Base-by-base conservation (phyloP, 2,888 invertebrate species). In the Amphiduros pacificus region DNA sequence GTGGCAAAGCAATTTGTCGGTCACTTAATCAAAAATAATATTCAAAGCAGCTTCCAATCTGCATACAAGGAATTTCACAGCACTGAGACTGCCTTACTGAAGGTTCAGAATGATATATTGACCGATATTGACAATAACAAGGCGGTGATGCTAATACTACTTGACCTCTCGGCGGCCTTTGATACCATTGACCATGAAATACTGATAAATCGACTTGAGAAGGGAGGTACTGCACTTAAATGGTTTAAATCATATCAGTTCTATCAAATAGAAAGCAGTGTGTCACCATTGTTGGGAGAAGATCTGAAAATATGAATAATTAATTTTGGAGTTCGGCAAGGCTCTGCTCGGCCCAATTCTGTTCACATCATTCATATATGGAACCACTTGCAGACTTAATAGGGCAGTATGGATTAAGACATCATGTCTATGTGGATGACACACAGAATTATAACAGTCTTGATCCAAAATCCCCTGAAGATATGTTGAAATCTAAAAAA, bases 101-200 rank as follows among this genome's bases (percentile, higher is more conserved):
- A 22, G 22, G 44, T 44, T n/a, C 44, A 44, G n/a, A 44, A 44
- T 44, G 44, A 44, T n/a, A n/a, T 44, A 5, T 22, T 44, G 5
- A n/a, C 6, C 6, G 44, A n/a, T 20, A 22, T 44, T 20, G 44
- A 44, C 44, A 44, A 22, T 44, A n/a, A 11, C 22, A 22, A 22
- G 44, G 44, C 20, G 22, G 44, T 22, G 4, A 17, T 44, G 9
- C n/a, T 44, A 22, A 22, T 44, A 6, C 44, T 44, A n/a, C 44
- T 44, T 44, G 44, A 44, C 44, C 22, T 44, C 20, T 44, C 44
- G n/a, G 44, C 44, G n/a, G 44, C 44, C n/a, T 44, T 44, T n/a
- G n/a, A 44, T 17, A 44, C 44, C 6, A 44, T 44, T 22, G 44
- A 44, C n/a, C 44, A 44, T 22, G 5, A 5, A 11, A 22, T 44